Evolutionary conservation across 2,888 invertebrate species (phyloP), one percentile per base, ranked within the genome.

Genomic region (Lithophane ornitopus): DNA sequence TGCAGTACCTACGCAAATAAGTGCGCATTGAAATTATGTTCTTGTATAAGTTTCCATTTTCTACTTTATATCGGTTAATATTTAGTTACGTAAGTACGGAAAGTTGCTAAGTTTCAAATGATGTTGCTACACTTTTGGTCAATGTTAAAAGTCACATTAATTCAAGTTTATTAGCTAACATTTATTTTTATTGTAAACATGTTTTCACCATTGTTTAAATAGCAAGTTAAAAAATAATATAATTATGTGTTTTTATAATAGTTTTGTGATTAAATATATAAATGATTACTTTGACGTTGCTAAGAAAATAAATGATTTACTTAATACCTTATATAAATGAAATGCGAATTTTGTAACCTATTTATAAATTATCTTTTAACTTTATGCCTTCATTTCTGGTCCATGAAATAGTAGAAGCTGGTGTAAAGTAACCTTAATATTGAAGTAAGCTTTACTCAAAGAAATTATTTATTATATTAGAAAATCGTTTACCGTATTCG

Each of bases 21-120:
- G 34, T 46, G 61, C 39, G 78, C 19, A 67, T 16, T 78, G 63
- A 78, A 74, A 73, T 71, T 52, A 70, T 56, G 28, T 74, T 69
- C 19, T 65, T 74, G 66, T 71, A 70, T 74, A 79, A 28, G 66
- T 74, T 85, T 74, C 59, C 62, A 75, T 83, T 61, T 59, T 65
- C 41, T 66, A 77, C 70, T 68, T 68, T 65, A 68, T 65, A 44
- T 65, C 34, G 34, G 63, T 77, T 58, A 78, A 75, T 74, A 74
- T 82, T 69, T 79, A 65, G 62, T 77, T 61, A 73, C n/a, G 63
- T 76, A 74, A 71, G 61, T 65, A 52, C 16, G 56, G 49, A 62
- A 58, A 62, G 68, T 80, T 77, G 58, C 28, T 52, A 62, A 66
- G 69, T 62, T 74, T 79, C 59, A 67, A 63, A 49, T 56, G 65